Evolutionary conservation across 2,888 invertebrate genomes (phyloP), one percentile per base, ranked within the genome.

Genomic region (Drosophila falleni): DNA sequence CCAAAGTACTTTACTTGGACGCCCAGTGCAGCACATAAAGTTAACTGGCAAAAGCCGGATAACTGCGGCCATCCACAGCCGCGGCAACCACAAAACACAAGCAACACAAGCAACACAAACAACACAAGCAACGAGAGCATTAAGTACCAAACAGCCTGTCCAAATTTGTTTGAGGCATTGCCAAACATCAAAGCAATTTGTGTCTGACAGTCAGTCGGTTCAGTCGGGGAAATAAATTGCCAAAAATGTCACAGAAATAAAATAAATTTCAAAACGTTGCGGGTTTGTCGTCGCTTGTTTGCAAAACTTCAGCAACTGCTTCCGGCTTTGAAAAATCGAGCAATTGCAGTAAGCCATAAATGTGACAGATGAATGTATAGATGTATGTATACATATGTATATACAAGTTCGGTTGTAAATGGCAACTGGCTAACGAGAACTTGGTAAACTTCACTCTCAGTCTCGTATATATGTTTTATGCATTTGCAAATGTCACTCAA

Each of bases 151-250:
- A 54, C 61, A 54, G 51, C 29, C 64, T 61, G 58, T 51, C 66
- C 64, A 71, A 70, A 81, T 81, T 87, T 74, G 85, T 81, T 84
- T 89, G 78, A 83, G 79, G 61, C 81, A 89, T 83, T 89, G 88
- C 79, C 85, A 75, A 84, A 85, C 82, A 89, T 85, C 89, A 56
- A 74, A 89, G 83, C 74, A 89, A 83, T 83, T 83, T 83, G 83
- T 87, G 66, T 66, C 70, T 62, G 46, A 29, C 70, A 44, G 35
- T 31, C 54, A 42, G 58, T 72, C 67, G n/a, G n/a, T n/a, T n/a
- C n/a, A n/a, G n/a, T n/a, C n/a, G n/a, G n/a, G n/a, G n/a, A 89
- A 84, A 81, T 72, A 89, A 87, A 83, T 83, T 73, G 87, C 74
- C 71, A 87, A 89, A 89, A 81, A 70, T 89, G 82, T 80, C 84